A percentile compares a stretch with the other conserved stretches of the same genome.
phyloP scores from a whole-genome alignment of 2,113 vertebrate species.

The Lamprotornis superbus region DNA sequence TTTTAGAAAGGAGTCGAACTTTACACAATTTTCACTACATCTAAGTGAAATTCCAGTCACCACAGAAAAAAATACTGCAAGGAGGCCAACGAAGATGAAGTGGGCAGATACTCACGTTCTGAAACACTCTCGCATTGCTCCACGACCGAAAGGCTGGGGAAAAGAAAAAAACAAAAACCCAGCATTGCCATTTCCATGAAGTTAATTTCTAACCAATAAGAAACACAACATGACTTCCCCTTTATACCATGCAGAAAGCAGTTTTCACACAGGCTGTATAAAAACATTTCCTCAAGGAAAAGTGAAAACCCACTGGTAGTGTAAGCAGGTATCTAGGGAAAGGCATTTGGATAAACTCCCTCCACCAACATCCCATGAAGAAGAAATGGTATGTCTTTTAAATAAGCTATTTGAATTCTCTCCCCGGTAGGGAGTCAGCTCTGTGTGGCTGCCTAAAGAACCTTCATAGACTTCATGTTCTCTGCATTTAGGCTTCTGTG shows the following conservation, averaged over 20 bases:
- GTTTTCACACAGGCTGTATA: neutral
- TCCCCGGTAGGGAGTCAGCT: neutral
- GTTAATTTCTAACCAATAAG: neutral
- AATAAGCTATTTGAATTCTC: neutral
- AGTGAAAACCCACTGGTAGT: neutral
- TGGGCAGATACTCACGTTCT: constrained; percentile 84
- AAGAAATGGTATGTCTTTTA: neutral
- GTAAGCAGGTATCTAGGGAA: neutral
- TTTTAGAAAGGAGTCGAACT: neutral
- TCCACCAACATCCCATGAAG: neutral
- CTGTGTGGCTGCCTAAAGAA: neutral
- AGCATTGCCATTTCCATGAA: neutral
- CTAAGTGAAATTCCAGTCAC: neutral
- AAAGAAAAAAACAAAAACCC: neutral
- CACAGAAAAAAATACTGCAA: neutral
- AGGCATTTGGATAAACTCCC: neutral
- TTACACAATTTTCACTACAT: neutral
- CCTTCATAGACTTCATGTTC: neutral
- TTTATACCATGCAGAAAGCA: neutral
- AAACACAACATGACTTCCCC: neutral
- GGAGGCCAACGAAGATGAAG: neutral
- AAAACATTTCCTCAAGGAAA: neutral
- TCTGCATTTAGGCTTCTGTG: neutral
- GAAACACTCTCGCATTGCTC: constrained; percentile 97
- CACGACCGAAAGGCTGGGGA: constrained; percentile 90